Evolutionary conservation across 1,140 invertebrate genomes (phyloP), one percentile per base, ranked within the genome.

Genomic region (Drosophila arizonae): DNA sequence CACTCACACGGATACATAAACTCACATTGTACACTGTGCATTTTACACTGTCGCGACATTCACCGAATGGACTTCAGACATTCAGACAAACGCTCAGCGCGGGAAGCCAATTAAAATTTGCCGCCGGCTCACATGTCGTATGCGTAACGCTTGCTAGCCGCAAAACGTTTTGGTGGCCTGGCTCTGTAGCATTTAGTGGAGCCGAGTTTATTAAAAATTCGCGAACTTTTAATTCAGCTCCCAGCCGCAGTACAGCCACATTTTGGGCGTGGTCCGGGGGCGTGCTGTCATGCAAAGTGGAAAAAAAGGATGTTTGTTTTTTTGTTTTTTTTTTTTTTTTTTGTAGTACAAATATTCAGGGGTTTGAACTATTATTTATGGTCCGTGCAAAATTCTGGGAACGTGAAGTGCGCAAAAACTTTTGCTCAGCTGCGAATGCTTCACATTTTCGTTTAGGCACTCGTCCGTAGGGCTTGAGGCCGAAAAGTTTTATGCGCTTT

Each of bases 141-240:
- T 76, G 73, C 68, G 72, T 76, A 76, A 76, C 72, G 33, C 56
- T 55, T 56, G 36, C 43, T 30, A 24, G 52, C 52, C 66, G 43
- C 58, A 69, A 63, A 74, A 58, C 72, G 67, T 70, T 74, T 74
- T 70, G 45, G 57, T 70, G 45, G 57, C 43, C 57, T 17, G 9
- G 9, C 57, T 10, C 43, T 58, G 64, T 46, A 56, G 67, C 66
- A 74, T 70, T 74, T 70, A 70, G 67, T 69, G 71, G 17, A 63
- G 67, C 51, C 17, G 33, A 70, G 72, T 75, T 64, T 75, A 75
- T 75, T 71, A 75, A 71, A 75, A 64, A 70, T 74, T 70, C 60
- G 66, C 72, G 66, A 70, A 75, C 39, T 75, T 75, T 71, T 71
- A 71, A 75, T 75, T 71, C 65, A 75, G 72, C 51, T 28, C 52